Evolutionary conservation across 2,888 invertebrate genomes (phyloP).

Genomic region (Cantharis rustica): DNA sequence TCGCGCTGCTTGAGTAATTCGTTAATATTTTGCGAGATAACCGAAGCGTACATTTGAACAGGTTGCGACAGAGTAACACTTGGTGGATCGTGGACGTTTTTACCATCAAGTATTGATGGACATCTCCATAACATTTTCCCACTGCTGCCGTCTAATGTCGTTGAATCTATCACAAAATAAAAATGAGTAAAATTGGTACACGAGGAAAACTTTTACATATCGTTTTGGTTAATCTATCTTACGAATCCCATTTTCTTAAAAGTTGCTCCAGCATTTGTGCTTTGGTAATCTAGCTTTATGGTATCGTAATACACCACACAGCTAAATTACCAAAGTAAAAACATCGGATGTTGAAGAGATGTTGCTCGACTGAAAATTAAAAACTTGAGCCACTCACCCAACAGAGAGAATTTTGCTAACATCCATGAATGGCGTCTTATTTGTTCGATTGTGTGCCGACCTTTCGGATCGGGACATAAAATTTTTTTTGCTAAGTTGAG

Average conservation of each 20-base stretch:
- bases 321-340: slow-evolving; percentile 90
- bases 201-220: neutral
- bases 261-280: slow-evolving; percentile 63
- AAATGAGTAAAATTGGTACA: neutral
- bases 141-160: neutral
- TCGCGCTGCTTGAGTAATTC: slow-evolving; percentile 45
- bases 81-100: slow-evolving; percentile 53
- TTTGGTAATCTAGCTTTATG: slow-evolving; percentile 97
- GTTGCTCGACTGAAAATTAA: slow-evolving; percentile 12
- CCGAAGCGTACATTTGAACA: slow-evolving; percentile 41
- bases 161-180: neutral
- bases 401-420: slow-evolving; percentile 51
- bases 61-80: slow-evolving; percentile 54
- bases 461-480: slow-evolving; percentile 68
- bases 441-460: slow-evolving; percentile 69
- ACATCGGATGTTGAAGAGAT: slow-evolving; percentile 50
- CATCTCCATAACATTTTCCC: neutral
- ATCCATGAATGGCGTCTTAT: slow-evolving; percentile 81
- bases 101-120: slow-evolving; percentile 56
- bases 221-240: neutral
- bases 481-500: slow-evolving; percentile 78
- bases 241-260: neutral
- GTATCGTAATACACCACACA: slow-evolving; percentile 75
- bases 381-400: neutral
- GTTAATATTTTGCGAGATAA: slow-evolving; percentile 40